Evolutionary conservation across 2,797 vertebrate species (phyloP).

Genomic region (Coracias cyanogaster): DNA sequence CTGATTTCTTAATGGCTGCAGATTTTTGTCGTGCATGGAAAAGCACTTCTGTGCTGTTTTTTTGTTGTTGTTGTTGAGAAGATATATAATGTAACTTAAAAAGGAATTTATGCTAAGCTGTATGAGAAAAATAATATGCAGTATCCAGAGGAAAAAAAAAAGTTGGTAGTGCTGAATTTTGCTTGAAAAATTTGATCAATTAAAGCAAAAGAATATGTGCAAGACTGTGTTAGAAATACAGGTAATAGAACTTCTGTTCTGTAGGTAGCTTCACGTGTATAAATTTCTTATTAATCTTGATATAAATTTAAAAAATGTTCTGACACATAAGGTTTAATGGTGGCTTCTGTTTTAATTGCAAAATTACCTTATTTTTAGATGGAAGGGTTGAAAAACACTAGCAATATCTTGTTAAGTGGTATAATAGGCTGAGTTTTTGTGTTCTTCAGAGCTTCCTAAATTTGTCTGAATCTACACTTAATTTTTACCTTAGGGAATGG

Average conservation of each 20-base stretch:
- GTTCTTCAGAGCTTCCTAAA: neutral
- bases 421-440: neutral
- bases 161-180: neutral
- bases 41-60: neutral
- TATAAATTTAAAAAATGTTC: slow-evolving; percentile 10
- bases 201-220: neutral
- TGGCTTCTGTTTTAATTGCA: slow-evolving; percentile 38
- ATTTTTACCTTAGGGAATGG: neutral
- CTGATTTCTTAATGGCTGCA: neutral
- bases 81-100: neutral
- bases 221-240: neutral
- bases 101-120: neutral
- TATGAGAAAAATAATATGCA: neutral
- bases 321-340: neutral
- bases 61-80: neutral
- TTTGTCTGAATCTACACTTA: neutral
- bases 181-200: neutral
- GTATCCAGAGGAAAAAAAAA: neutral
- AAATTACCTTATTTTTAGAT: slow-evolving; percentile 3
- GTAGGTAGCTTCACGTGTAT: neutral
- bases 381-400: neutral
- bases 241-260: neutral
- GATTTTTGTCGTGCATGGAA: neutral
- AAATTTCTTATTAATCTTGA: neutral
- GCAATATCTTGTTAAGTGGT: neutral